Base-by-base conservation (phyloP, 2,113 vertebrate genomes). In the Engystomops pustulosus region DNA sequence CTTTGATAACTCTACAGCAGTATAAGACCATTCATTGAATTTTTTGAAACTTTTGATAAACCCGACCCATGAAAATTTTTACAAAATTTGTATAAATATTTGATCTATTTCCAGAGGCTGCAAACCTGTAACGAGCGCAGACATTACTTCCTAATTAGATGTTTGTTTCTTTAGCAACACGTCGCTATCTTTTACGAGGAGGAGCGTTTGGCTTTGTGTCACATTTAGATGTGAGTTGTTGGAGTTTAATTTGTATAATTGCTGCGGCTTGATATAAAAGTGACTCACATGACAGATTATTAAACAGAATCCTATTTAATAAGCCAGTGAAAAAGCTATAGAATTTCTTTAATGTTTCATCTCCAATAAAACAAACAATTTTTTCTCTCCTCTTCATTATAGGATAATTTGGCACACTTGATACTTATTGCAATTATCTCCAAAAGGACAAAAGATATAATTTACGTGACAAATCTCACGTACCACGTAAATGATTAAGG, bases 171-270 rank as follows among this genome's bases (percentile, higher is more conserved):
- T 60, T 67, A 62, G 69, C 49, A 62, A 83, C 45, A 32, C 20
- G 20, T 75, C 76, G 27, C n/a, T 47, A 65, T 75, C 51, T 49
- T 76, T 75, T 75, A 32, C 60, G 44, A 84, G 74, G 58, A 76
- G 45, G 30, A 78, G 55, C 23, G 44, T 30, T 75, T 17, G 41
- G 17, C 60, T 83, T 34, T 44, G 45, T 84, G 58, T 78, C 72
- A 69, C 30, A 78, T 51, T 83, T 69, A 38, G 41, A 69, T 68
- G 45, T 67, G 60, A 84, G 44, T 83, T 76, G 53, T 83, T 75
- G 71, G 71, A 38, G 70, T 84, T 84, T 84, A 67, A 84, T 84
- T 84, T 78, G 82, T 67, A 69, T 78, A 84, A 84, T 84, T 84
- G 82, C 58, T 68, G 47, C 30, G 41, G 32, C 45, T 68, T 55